phyloP scores from a whole-genome alignment of 2,113 vertebrate genomes.

The Gallinago paraguaiae region DNA sequence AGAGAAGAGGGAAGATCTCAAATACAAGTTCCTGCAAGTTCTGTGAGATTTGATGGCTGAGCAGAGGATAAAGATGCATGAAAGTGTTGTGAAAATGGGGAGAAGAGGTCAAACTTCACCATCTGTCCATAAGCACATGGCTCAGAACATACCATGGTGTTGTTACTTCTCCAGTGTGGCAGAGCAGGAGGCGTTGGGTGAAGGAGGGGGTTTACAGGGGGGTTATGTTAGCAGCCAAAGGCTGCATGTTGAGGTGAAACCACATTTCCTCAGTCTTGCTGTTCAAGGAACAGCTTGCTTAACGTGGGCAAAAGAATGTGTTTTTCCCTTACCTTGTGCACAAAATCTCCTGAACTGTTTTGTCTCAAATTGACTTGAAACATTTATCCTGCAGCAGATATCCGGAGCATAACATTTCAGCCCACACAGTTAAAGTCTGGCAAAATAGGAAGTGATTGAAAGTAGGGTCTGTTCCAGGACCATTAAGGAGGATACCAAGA shows the following conservation, averaged over 20 bases:
- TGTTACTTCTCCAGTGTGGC: background rate
- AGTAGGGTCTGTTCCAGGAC: background rate
- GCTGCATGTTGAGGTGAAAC: background rate
- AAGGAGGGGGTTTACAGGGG: fast-evolving
- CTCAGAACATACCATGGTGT: background rate
- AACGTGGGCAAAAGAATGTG: slow-evolving; percentile 23
- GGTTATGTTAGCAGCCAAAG: background rate
- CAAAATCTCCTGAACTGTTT: background rate
- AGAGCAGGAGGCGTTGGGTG: background rate
- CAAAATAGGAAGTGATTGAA: background rate
- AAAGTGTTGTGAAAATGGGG: background rate
- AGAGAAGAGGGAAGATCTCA: background rate
- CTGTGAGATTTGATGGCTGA: background rate
- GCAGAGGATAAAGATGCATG: background rate
- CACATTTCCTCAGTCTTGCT: background rate
- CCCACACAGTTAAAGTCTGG: slow-evolving; percentile 19
- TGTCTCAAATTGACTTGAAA: background rate
- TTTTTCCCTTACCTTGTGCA: background rate
- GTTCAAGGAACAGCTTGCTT: background rate
- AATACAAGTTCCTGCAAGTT: background rate
- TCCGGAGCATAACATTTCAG: slow-evolving; percentile 13
- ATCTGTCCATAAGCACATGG: background rate
- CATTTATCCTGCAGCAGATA: background rate
- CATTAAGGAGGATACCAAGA: background rate
- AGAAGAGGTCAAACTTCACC: background rate